Evolutionary conservation across 2,113 vertebrate species (phyloP).

Genomic region (Corapipo altera): DNA sequence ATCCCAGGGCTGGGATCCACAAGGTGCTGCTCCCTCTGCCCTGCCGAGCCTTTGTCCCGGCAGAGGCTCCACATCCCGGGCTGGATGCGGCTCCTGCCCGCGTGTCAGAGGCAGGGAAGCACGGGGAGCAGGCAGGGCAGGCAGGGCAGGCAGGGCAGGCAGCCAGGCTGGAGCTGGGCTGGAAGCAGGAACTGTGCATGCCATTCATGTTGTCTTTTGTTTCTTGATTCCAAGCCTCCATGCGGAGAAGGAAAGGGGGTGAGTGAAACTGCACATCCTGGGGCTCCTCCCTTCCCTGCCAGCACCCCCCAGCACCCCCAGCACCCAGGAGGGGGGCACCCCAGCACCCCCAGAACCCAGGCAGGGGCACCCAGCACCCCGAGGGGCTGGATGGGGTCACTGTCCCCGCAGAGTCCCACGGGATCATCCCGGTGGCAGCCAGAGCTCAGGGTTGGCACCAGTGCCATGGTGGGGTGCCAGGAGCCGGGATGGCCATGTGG

Average conservation of each 20-base stretch:
- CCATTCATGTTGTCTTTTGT: conserved; percentile 71
- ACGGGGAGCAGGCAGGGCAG: neutral
- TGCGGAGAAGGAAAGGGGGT: conserved; percentile 97
- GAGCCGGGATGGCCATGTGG: fast-evolving
- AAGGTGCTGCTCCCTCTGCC: too few relatives aligned
- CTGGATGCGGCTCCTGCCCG: neutral
- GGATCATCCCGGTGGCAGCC: neutral
- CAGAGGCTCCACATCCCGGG: neutral
- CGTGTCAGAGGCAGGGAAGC: neutral
- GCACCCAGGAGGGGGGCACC: too few relatives aligned
- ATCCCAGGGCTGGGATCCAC: neutral
- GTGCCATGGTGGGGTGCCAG: fast-evolving
- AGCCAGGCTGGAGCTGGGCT: conserved; percentile 72
- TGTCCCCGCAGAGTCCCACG: neutral
- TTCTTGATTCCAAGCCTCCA: conserved; percentile 91
- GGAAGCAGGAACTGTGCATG: conserved; percentile 24
- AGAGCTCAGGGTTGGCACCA: fast-evolving
- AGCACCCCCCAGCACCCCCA: neutral
- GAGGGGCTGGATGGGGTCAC: neutral
- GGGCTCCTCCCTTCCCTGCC: neutral
- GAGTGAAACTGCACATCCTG: conserved; percentile 72
- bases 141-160: neutral
- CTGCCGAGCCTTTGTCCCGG: fast-evolving
- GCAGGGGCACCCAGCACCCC: neutral
- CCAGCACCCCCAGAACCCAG: neutral